Base-by-base conservation (phyloP, 2,113 vertebrate species). In the Fulmarus glacialis region DNA sequence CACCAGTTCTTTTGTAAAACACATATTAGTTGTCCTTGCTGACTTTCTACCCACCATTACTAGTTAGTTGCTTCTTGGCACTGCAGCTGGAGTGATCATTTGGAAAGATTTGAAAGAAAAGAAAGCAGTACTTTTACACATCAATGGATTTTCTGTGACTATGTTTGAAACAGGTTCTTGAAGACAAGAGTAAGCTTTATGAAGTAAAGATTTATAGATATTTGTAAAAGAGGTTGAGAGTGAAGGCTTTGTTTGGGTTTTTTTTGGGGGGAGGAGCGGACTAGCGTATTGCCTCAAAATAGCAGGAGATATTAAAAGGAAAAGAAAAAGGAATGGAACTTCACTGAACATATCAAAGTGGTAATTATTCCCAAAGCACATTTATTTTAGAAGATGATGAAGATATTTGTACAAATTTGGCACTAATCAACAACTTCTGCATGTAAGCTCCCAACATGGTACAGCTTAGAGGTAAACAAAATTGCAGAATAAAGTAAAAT, bases 181-280 rank as follows among this genome's bases (percentile, higher is more conserved):
- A 55, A 66, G 29, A 30, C 12, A 77, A 32, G 16, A 67, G 3
- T 50, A 50, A 75, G 4, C 8, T 53, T 70, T 60, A 53, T 18
- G 21, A 79, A 72, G 12, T 56, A 72, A 43, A 62, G 13, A 11
- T 70, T 48, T 82, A 14, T 29, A 52, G 50, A 56, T 42, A 55
- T 23, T 55, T 79, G 14, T 50, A 40, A 47, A 89, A 78, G 2
- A 26, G 11, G 21, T 71, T 16, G 18, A 11, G 11, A 63, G 4
- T 15, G 19, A 42, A 60, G 4, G 12, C 7, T 70, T 86, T 19
- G 6, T 59, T 34, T 71, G 9, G 5, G 22, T 50, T 17, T 45
- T 72, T 30, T 58, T 29, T 21, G 2, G 5, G 5, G 5, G 1
- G 8, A 7, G 15, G 6, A 3, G 4, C 6, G 2, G 38, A 47